Evolutionary conservation across 2,888 invertebrate species (phyloP).

Genomic region (Athalia circularis): DNA sequence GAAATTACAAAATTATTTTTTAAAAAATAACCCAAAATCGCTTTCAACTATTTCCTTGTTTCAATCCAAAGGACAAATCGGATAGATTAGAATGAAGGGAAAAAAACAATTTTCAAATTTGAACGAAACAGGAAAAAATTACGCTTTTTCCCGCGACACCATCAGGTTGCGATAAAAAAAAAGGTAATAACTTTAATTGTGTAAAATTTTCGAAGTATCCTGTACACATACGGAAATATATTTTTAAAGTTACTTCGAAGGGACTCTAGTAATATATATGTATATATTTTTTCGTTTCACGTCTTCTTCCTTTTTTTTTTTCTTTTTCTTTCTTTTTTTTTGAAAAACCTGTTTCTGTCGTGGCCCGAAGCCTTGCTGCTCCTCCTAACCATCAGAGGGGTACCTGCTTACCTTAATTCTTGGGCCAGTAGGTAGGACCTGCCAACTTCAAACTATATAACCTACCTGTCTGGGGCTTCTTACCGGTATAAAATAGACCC

Average conservation of each 20-base stretch:
- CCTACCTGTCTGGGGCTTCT: slow-evolving; percentile 52
- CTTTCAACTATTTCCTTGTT: too few relatives aligned
- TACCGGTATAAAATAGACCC: slow-evolving; percentile 27
- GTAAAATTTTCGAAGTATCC: slow-evolving; percentile 5
- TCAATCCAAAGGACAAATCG: too few relatives aligned
- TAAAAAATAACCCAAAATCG: too few relatives aligned
- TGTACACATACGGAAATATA: too few relatives aligned
- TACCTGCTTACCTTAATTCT: slow-evolving; percentile 71
- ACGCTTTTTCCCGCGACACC: too few relatives aligned
- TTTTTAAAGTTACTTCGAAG: slow-evolving; percentile 10
- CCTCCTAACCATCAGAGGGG: slow-evolving; percentile 53
- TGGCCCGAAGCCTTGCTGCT: slow-evolving; percentile 17
- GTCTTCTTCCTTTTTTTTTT: not conserved
- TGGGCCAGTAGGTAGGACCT: slow-evolving; percentile 63
- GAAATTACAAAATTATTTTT: too few relatives aligned
- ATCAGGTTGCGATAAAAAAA: too few relatives aligned
- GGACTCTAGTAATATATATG: slow-evolving; percentile 20
- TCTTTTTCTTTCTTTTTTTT: slow-evolving; percentile 46
- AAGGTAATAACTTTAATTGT: not conserved
- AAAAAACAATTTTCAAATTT: too few relatives aligned
- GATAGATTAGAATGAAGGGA: too few relatives aligned
- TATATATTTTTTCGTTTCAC: not conserved
- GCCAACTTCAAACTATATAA: slow-evolving; percentile 48
- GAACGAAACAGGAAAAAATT: too few relatives aligned
- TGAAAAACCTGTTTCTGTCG: slow-evolving; percentile 68